Evolutionary conservation across 1,140 invertebrate species (phyloP).

Genomic region (Bicyclus anynana): DNA sequence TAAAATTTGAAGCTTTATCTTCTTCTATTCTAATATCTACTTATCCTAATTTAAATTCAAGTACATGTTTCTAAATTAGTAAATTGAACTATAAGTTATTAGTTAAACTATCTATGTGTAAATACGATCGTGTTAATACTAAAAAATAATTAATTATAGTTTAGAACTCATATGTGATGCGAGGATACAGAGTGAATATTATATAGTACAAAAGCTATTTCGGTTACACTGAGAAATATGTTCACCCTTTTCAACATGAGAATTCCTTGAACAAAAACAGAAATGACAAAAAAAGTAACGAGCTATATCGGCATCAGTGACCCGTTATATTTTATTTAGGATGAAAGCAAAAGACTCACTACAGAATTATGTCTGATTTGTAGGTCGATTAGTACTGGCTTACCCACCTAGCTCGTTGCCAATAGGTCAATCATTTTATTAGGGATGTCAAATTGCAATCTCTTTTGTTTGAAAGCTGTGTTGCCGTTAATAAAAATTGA

Average conservation of each 20-base stretch:
- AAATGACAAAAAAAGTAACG: neutral
- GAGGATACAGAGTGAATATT: too few species aligned
- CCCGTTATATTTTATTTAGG: constrained; percentile 13
- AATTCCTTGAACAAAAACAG: neutral
- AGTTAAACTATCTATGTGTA: too few species aligned
- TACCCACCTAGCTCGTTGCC: constrained; percentile 44
- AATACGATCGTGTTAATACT: too few species aligned
- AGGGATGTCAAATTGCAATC: constrained; percentile 41
- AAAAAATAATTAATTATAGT: too few species aligned
- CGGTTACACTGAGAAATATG: neutral
- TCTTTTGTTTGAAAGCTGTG: constrained; percentile 12
- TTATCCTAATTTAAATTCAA: too few species aligned
- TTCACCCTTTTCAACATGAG: neutral
- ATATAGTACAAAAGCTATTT: too few species aligned
- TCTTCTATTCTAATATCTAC: too few species aligned
- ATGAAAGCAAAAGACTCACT: constrained; percentile 4
- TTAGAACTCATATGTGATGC: too few species aligned
- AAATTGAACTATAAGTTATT: too few species aligned
- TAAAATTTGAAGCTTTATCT: too few species aligned
- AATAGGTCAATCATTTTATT: constrained; percentile 43
- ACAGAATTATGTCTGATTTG: constrained; percentile 24
- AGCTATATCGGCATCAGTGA: neutral
- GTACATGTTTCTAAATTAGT: too few species aligned
- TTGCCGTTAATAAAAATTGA: constrained; percentile 13
- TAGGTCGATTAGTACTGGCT: constrained; percentile 58